A percentile compares a stretch with the other conserved stretches of the same genome.
These are phyloP conservation scores for Stichodactyla helianthus DNA, from an alignment of 64 coral and sea anemone species.

Conservation along the genomic window DNA sequence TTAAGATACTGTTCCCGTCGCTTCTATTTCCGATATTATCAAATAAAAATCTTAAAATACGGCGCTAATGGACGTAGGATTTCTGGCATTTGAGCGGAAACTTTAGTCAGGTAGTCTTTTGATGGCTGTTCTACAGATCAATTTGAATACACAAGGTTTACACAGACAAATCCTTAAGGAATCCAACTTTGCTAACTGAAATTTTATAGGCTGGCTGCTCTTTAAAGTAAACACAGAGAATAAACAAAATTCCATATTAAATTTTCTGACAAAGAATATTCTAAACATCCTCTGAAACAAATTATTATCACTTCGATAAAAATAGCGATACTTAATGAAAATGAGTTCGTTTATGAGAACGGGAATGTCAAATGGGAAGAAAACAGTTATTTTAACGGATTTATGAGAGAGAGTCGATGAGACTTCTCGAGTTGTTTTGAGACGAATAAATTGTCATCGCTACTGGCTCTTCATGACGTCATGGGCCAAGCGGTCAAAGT, in stretches of 20 bases:
- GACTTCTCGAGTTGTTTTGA: neutral
- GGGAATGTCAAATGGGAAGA: neutral
- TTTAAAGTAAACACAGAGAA: conserved; percentile 32
- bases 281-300: neutral
- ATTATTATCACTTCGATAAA: neutral
- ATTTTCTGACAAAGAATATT: neutral
- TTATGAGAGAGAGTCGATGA: neutral
- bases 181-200: conserved; percentile 26
- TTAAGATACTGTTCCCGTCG: neutral
- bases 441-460: conserved; percentile 2
- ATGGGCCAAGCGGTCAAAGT: conserved; percentile 11
- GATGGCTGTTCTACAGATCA: conserved; percentile 14
- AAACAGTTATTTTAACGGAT: neutral
- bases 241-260: conserved; percentile 46
- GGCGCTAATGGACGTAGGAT: neutral
- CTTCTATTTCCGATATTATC: conserved; percentile 6
- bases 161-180: conserved; percentile 41
- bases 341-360: neutral
- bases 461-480: conserved; percentile 3
- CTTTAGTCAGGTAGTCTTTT: neutral
- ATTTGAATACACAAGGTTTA: conserved; percentile 57
- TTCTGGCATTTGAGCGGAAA: neutral
- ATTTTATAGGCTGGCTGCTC: conserved; percentile 41
- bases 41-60: neutral
- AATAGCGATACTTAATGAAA: neutral